Evolutionary conservation across 2,113 vertebrate species (phyloP).

Genomic region (Lagenorhynchus albirostris): DNA sequence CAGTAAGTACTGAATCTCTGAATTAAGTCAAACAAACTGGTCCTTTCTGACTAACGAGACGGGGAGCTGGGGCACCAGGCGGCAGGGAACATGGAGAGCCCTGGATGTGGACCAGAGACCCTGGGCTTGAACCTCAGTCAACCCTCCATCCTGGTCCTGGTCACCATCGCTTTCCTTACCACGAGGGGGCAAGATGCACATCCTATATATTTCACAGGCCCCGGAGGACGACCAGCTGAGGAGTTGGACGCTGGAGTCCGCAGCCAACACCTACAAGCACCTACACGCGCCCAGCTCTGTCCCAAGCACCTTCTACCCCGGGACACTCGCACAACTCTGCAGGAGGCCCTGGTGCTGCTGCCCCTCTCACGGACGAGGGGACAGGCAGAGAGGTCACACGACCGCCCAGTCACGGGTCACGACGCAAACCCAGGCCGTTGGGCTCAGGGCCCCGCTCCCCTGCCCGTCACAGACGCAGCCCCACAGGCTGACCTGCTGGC

Average conservation of each 20-base stretch:
- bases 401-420: neutral
- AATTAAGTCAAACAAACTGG: neutral
- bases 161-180: neutral
- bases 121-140: neutral
- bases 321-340: too few species aligned
- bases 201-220: neutral
- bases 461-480: neutral
- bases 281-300: neutral
- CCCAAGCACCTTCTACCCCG: neutral
- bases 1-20: neutral
- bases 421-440: neutral
- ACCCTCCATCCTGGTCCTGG: neutral
- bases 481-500: constrained; percentile 90
- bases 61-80: neutral
- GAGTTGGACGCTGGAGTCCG: neutral
- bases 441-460: neutral
- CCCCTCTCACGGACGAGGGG: neutral
- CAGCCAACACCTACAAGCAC: fast-evolving
- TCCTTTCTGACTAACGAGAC: neutral
- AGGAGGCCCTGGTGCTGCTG: neutral
- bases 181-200: neutral
- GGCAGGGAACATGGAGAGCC: neutral
- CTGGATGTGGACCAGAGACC: neutral
- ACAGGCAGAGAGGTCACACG: neutral
- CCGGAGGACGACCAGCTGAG: neutral